These are phyloP conservation scores for Diaprepes abbreviatus DNA, from an alignment of 2,888 invertebrate genomes.

Conservation along the genomic window DNA sequence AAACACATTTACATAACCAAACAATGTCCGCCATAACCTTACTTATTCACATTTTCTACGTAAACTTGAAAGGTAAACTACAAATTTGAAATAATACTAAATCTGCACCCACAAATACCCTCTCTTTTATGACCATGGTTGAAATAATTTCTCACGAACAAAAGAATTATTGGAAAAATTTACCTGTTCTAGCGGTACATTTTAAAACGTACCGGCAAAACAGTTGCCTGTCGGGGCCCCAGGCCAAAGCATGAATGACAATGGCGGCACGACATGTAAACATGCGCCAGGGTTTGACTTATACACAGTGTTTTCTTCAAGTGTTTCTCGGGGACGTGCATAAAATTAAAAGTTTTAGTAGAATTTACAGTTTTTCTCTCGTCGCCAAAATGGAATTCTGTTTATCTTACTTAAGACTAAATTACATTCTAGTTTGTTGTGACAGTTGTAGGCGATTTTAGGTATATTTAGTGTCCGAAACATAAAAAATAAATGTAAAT, in stretches of 20 bases:
- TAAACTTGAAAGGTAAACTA: not conserved
- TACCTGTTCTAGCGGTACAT: slow-evolving; percentile 30
- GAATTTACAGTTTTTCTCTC: slow-evolving; percentile 47
- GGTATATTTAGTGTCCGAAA: not conserved
- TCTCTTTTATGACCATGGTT: not conserved
- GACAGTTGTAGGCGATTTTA: not conserved
- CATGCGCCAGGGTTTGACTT: slow-evolving; percentile 66
- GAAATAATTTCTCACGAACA: slow-evolving; percentile 1
- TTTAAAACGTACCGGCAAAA: slow-evolving; percentile 56
- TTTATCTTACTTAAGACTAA: not conserved
- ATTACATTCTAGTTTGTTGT: not conserved
- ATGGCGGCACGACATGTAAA: slow-evolving; percentile 63
- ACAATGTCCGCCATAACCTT: slow-evolving; percentile 20
- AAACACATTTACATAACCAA: slow-evolving; percentile 27
- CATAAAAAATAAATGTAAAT: not conserved
- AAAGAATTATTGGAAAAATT: slow-evolving; percentile 27
- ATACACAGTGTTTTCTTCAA: slow-evolving; percentile 23
- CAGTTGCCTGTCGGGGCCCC: slow-evolving; percentile 58
- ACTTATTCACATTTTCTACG: slow-evolving; percentile 12
- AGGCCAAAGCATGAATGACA: slow-evolving; percentile 57
- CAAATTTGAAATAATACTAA: not conserved
- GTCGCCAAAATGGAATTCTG: not conserved
- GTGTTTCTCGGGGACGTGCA: slow-evolving; percentile 12
- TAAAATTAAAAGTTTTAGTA: slow-evolving; percentile 22
- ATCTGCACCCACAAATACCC: not conserved